Evolutionary conservation across 2,888 invertebrate species (phyloP), one percentile per base, ranked within the genome.

Genomic region (Polylopha cassiicola): DNA sequence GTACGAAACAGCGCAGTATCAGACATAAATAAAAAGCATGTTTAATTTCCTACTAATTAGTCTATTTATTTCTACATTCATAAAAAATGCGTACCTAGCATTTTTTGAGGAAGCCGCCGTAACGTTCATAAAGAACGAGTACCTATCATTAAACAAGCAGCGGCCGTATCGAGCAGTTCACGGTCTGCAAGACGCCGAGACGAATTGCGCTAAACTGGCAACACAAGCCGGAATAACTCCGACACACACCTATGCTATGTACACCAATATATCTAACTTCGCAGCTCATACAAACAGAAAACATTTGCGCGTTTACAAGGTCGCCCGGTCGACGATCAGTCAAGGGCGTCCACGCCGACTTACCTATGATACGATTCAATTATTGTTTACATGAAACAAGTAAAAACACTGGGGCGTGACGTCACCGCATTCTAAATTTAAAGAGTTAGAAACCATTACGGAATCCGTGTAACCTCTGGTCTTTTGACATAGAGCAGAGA

Each of bases 281-380:
- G 16, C 18, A 32, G 34, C 34, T 29, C 15, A 73, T 71, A 61
- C 64, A 74, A 76, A 76, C 76, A 74, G 68, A 72, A 56, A 72
- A 69, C 73, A 71, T 76, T 78, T 73, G 77, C 72, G 67, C 64
- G 58, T 54, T 53, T 54, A 65, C 82, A 81, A 84, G 84, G 84
- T 75, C 82, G 73, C 53, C 79, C 79, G 79, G 84, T 79, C 80
- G 73, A 53, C 71, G 71, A 60, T 58, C 69, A 81, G 82, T 84
- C 84, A 82, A 82, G 84, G 84, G 78, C 84, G 71, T 72, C 73
- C 73, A 78, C 76, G 60, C 59, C 51, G 58, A 68, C 59, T 65
- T 66, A 65, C 50, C 48, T 51, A 58, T 55, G 54, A 65, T 61
- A 58, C 57, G 38, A 61, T 58, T 55, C 31, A 10, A 34, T n/a